These are phyloP conservation scores for Capitulum mitella DNA, from an alignment of 2,888 invertebrate genomes.

Conservation along the genomic window DNA sequence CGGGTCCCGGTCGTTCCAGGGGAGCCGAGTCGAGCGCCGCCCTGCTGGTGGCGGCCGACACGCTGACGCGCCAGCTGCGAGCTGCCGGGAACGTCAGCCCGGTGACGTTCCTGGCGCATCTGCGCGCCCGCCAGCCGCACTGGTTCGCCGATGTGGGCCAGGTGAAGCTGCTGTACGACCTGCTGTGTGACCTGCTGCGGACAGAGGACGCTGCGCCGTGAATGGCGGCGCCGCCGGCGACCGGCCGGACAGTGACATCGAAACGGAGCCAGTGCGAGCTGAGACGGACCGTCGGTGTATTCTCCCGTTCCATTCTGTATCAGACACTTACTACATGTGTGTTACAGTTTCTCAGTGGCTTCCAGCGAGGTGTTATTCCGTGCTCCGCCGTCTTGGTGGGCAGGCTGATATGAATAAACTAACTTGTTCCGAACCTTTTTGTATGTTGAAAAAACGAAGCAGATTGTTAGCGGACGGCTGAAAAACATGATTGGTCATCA, in stretches of 20 bases:
- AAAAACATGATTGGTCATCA: too few relatives aligned
- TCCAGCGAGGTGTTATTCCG: not conserved
- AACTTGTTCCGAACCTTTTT: too few relatives aligned
- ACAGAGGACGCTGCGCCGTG: not conserved
- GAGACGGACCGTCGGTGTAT: not conserved
- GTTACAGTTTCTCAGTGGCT: not conserved
- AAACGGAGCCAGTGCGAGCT: not conserved
- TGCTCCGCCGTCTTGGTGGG: not conserved
- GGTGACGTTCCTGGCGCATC: not conserved
- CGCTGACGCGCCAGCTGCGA: not conserved
- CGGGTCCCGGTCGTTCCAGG: too few relatives aligned
- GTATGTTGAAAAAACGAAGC: too few relatives aligned
- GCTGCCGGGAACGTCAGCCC: not conserved
- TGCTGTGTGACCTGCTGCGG: not conserved
- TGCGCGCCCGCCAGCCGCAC: not conserved
- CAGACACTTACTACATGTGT: not conserved
- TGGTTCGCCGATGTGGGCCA: not conserved
- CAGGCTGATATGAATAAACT: not conserved
- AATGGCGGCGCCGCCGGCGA: not conserved
- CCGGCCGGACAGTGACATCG: not conserved
- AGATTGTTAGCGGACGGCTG: too few relatives aligned
- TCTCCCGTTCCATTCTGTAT: not conserved
- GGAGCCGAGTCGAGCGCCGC: not conserved
- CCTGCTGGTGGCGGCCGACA: conserved; percentile 15
- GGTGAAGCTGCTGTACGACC: not conserved